These are phyloP conservation scores for Drosophila mulleri DNA, from an alignment of 2,888 invertebrate genomes.

Conservation along the genomic window DNA sequence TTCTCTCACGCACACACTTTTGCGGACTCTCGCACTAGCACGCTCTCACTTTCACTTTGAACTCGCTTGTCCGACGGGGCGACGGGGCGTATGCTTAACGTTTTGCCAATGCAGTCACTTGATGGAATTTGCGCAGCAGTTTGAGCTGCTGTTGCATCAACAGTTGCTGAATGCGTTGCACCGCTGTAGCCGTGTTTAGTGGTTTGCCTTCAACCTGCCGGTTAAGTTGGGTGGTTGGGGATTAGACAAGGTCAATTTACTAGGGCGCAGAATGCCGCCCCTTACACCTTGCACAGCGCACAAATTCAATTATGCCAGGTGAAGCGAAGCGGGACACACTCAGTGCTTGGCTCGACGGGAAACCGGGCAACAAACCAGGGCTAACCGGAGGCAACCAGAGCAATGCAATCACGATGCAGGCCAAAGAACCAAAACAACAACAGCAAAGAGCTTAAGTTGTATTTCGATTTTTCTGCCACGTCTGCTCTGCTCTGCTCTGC, in stretches of 20 bases:
- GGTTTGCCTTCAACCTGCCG: constrained; percentile 58
- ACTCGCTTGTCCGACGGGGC: constrained; percentile 11
- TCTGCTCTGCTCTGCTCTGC: constrained; percentile 7
- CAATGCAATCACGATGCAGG: constrained; percentile 45
- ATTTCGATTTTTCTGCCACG: constrained; percentile 46
- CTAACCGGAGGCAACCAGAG: constrained; percentile 20
- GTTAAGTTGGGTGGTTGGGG: constrained; percentile 1
- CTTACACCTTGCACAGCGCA: not conserved
- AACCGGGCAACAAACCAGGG: not conserved
- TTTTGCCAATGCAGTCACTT: constrained; percentile 77
- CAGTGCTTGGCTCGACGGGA: not conserved
- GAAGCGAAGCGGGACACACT: not conserved
- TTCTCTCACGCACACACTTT: not conserved
- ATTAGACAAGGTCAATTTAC: constrained; percentile 26
- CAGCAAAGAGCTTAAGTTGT: constrained; percentile 67
- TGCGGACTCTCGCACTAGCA: not conserved
- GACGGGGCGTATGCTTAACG: constrained; percentile 70
- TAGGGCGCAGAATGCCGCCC: not conserved
- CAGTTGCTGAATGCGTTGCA: constrained; percentile 84
- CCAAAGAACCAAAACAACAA: constrained; percentile 16
- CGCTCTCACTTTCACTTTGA: not conserved
- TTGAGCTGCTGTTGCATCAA: constrained; percentile 85
- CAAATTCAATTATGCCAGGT: constrained; percentile 67
- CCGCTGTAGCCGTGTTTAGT: constrained; percentile 85
- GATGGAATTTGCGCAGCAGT: constrained; percentile 83